phyloP scores from a whole-genome alignment of 2,113 vertebrate species.

The Regulus satrapa region DNA sequence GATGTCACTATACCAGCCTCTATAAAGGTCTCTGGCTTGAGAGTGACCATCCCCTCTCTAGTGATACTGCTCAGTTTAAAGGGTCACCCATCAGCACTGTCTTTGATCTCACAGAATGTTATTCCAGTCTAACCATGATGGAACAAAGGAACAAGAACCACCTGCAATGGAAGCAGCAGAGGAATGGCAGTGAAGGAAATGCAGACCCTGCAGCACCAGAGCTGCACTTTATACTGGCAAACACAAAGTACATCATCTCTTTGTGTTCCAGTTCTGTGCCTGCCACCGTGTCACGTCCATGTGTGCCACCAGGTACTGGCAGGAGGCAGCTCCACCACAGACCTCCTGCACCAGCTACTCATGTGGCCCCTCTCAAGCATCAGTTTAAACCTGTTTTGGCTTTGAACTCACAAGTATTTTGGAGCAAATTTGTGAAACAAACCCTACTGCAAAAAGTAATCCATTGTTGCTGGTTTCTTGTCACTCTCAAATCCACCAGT shows the following conservation, averaged over 20 bases:
- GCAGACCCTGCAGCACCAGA: not conserved
- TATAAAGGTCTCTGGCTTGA: not conserved
- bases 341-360: not conserved
- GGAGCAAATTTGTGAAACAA: not conserved
- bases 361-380: not conserved
- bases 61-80: not conserved
- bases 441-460: not conserved
- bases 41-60: not conserved
- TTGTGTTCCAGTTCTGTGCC: not conserved
- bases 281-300: not conserved
- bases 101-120: not conserved
- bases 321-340: not conserved
- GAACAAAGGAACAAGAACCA: not conserved
- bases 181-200: fast-evolving
- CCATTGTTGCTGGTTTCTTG: not conserved
- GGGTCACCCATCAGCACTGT: not conserved
- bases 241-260: not conserved
- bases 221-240: not conserved
- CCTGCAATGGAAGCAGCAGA: not conserved
- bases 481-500: not conserved
- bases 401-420: not conserved
- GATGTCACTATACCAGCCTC: not conserved
- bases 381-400: not conserved
- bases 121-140: not conserved
- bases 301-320: not conserved